Base-by-base conservation (phyloP, 2,797 vertebrate species). In the Galago senegalensis region DNA sequence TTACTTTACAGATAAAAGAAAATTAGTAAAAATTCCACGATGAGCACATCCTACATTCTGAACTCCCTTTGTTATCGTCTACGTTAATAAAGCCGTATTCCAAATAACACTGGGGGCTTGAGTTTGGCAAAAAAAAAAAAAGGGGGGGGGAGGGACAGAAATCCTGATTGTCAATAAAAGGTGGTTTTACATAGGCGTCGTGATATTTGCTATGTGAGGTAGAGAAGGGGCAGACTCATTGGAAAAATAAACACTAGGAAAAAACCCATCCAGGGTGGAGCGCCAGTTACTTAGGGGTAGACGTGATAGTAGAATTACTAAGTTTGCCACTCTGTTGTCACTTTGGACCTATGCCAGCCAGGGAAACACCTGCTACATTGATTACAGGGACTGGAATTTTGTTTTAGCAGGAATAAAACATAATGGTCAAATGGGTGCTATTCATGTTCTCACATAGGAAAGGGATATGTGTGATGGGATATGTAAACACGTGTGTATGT, bases 101-200 rank as follows among this genome's bases (percentile, higher is more conserved):
- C 10, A 70, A 79, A 65, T 31, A 77, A 31, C 18, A 53, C 25
- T 18, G 34, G 58, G 43, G 75, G 79, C 29, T 69, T 79, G 43
- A 82, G 40, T 92, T 56, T 77, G 27, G 4, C 46, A 2, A 49
- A 58, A 31, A 46, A 31, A 92, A n/a, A 29, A 91, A 29, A 40
- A 40, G 5, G 89, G 40, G 6, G 34, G 4, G 3, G 12, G 79
- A 8, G 60, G 49, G 17, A 40, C 25, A 60, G 77, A 89, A 40
- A 46, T 12, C 2, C 10, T 46, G 43, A 40, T 7, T 70, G 27
- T 17, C 56, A 82, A 56, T 63, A 4, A 53, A 88, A 69, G 14
- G 7, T 1, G 16, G 3, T 46, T 70, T 85, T 73, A 34, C 0
- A 0, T 27, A 40, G 61, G 37, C 7, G 8, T 1, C 12, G 0